Conservation (phyloP, 2,888 invertebrate species). For the Abscondita cerata region DNA sequence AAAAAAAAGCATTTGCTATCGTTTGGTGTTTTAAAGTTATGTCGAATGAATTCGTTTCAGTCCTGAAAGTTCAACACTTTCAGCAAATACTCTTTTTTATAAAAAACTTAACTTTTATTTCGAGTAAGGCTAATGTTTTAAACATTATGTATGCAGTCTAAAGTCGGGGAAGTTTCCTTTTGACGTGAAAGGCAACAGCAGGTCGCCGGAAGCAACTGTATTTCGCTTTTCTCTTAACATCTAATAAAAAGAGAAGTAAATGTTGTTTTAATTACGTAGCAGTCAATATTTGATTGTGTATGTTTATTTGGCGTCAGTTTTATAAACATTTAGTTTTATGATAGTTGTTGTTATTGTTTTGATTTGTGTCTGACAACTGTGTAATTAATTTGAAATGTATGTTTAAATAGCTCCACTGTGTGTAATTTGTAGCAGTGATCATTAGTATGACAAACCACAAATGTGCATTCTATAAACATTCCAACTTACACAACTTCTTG, state of each 20-base stretch:
- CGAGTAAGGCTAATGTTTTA: slow-evolving; percentile 34
- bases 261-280: slow-evolving; percentile 24
- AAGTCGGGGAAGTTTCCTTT: slow-evolving; percentile 35
- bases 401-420: too few relatives aligned
- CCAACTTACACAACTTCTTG: too few relatives aligned
- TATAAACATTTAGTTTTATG: too few relatives aligned
- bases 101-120: slow-evolving; percentile 33
- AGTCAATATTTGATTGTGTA: background rate
- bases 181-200: slow-evolving; percentile 35
- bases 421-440: too few relatives aligned
- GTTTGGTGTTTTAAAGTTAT: slow-evolving; percentile 18
- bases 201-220: slow-evolving; percentile 33
- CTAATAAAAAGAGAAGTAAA: slow-evolving; percentile 27
- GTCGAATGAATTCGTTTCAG: slow-evolving; percentile 12
- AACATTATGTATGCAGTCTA: slow-evolving; percentile 36
- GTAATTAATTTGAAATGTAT: too few relatives aligned
- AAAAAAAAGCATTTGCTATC: slow-evolving; percentile 14
- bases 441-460: too few relatives aligned
- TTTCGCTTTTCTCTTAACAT: slow-evolving; percentile 20
- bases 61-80: slow-evolving; percentile 22
- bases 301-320: too few relatives aligned
- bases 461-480: too few relatives aligned
- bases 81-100: slow-evolving; percentile 20
- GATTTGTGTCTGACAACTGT: too few relatives aligned
- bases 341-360: too few relatives aligned